Evolutionary conservation across 1,140 invertebrate genomes (phyloP).

Genomic region (Lepidurus apus): DNA sequence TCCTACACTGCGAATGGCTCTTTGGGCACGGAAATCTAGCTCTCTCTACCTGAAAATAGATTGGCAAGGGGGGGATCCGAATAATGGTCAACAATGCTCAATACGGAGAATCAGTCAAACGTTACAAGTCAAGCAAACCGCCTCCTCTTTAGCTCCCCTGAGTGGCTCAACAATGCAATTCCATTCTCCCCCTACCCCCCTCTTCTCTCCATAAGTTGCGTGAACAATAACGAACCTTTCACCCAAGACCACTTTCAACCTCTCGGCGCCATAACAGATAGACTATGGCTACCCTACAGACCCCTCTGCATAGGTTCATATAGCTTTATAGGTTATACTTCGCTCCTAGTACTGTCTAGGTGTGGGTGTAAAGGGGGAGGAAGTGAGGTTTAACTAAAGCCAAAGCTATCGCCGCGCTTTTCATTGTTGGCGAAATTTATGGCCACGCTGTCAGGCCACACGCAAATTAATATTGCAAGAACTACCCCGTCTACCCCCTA

Average conservation of each 20-base stretch:
- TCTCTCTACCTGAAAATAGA: slow-evolving; percentile 15
- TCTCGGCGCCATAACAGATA: not conserved
- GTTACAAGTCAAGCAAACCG: slow-evolving; percentile 21
- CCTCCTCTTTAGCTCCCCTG: slow-evolving; percentile 11
- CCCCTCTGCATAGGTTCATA: not conserved
- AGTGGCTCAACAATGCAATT: not conserved
- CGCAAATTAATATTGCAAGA: not conserved
- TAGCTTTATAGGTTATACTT: not conserved
- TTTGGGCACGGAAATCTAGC: not conserved
- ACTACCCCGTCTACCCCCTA: not conserved
- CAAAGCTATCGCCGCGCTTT: not conserved
- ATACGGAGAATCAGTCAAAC: not conserved
- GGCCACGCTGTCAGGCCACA: slow-evolving; percentile 6
- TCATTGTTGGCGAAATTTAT: not conserved
- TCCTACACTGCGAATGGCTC: not conserved
- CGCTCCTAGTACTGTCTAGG: not conserved
- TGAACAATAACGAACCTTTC: slow-evolving; percentile 22
- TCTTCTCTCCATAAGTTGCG: not conserved
- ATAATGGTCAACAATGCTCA: slow-evolving; percentile 15
- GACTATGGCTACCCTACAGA: not conserved
- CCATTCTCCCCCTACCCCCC: not conserved
- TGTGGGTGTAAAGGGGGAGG: not conserved
- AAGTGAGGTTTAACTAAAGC: not conserved
- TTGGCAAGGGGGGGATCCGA: slow-evolving; percentile 12
- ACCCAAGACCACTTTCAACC: not conserved